These are phyloP conservation scores for Nephrotoma appendiculata DNA, from an alignment of 2,888 invertebrate species.

Conservation along the genomic window DNA sequence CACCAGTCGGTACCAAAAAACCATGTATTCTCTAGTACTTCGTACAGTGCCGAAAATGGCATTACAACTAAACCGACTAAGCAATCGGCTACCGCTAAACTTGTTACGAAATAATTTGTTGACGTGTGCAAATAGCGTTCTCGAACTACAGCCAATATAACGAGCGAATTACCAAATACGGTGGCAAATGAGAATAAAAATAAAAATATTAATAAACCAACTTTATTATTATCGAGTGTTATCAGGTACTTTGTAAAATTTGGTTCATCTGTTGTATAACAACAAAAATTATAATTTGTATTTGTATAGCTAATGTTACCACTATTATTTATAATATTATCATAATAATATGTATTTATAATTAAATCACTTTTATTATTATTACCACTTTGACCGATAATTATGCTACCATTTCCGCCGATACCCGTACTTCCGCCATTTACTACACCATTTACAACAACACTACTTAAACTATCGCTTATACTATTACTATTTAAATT, in stretches of 20 bases:
- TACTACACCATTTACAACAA: conserved; percentile 10
- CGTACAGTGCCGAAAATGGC: conserved; percentile 90
- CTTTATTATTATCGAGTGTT: conserved; percentile 50
- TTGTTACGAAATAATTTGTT: conserved; percentile 95
- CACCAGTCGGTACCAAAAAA: conserved; percentile 93
- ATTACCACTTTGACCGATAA: conserved; percentile 11
- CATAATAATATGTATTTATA: not conserved
- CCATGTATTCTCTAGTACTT: conserved; percentile 82
- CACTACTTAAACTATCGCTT: not conserved
- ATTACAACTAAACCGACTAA: conserved; percentile 93
- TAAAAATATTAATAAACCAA: conserved; percentile 64
- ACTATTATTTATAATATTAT: not conserved
- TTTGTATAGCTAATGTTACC: not conserved
- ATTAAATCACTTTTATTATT: conserved; percentile 2
- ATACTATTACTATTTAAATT: not conserved
- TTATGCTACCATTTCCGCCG: conserved; percentile 10
- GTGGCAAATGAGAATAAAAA: conserved; percentile 82
- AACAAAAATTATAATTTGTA: conserved; percentile 9
- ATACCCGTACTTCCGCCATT: conserved; percentile 16
- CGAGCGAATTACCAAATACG: conserved; percentile 87
- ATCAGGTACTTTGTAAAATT: conserved; percentile 29
- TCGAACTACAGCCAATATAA: conserved; percentile 82
- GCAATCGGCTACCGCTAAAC: conserved; percentile 91
- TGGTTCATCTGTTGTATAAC: conserved; percentile 22
- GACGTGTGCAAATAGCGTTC: conserved; percentile 92